Evolutionary conservation across 2,797 vertebrate genomes (phyloP), one percentile per base, ranked within the genome.

Genomic region (Melanotaenia nigrans): DNA sequence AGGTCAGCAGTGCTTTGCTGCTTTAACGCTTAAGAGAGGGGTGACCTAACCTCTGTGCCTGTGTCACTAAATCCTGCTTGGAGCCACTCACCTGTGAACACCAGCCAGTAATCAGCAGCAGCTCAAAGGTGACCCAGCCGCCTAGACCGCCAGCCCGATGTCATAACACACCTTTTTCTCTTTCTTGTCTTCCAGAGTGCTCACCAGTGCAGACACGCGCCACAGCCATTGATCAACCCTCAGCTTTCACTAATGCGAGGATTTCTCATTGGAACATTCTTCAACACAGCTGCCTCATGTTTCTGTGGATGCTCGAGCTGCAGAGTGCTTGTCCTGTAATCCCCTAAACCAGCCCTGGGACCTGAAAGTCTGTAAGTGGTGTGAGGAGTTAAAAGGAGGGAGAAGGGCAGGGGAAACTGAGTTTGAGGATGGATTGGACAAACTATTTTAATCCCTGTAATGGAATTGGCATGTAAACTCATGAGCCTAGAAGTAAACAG

Each of bases 361-460:
- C 83, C 90, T 90, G 65, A 87, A 91, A 90, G 86, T 87, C 88
- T 85, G 81, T 87, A 90, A 93, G 86, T 92, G 87, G 86, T 72
- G 78, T 72, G 69, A 82, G 88, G 85, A 86, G 85, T 85, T 85
- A 87, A 83, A 57, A 71, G 74, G 72, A 83, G 71, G 65, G 78
- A 82, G 83, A 83, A 71, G 75, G 83, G 86, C 84, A 81, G 83
- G 87, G 76, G 75, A 82, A 85, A 75, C 56, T 60, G 71, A 86
- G 84, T 85, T 87, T 84, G 82, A 86, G 82, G 82, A 89, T 83
- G 87, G 87, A 89, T 88, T 87, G 86, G 79, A 90, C 89, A 93
- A 95, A 93, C 92, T 92, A 91, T 92, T 93, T 92, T 93, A 94
- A 95, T 94, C 94, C 92, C 85, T 78, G 85, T 94, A 94, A 94